Conservation (phyloP, 2,888 invertebrate species). For the Tipula lateralis region DNA sequence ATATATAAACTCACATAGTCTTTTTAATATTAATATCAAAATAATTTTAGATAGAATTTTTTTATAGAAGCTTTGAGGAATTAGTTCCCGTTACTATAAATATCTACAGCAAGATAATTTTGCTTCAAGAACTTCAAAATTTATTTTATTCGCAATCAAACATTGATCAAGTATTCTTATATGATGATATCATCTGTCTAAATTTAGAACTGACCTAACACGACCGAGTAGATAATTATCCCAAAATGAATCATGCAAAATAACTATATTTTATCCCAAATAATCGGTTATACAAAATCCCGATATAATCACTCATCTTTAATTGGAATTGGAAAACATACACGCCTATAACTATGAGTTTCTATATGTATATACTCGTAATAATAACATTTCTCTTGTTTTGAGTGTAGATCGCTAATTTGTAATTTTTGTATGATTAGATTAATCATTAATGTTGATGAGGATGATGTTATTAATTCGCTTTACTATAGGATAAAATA, state of each 20-base stretch:
- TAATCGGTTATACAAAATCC: neutral
- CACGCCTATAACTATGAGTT: no score
- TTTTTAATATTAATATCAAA: no score
- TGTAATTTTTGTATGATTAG: neutral
- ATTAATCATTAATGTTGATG: neutral
- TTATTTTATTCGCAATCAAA: no score
- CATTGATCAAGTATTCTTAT: neutral
- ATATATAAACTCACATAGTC: no score
- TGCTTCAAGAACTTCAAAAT: neutral
- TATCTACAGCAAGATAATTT: neutral
- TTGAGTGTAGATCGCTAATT: neutral
- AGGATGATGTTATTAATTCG: neutral
- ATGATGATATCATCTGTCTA: neutral
- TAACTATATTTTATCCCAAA: neutral
- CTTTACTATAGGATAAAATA: neutral
- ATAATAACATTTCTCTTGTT: neutral
- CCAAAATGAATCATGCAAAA: neutral
- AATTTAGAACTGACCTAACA: neutral
- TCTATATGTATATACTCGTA: neutral
- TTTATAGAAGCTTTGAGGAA: no score
- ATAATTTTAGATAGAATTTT: no score
- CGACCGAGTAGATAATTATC: neutral
- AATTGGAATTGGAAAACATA: neutral
- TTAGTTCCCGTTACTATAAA: neutral
- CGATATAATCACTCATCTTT: neutral